Evolutionary conservation across 1,140 invertebrate genomes (phyloP), one percentile per base, ranked within the genome.

Genomic region (Drosophila insularis): DNA sequence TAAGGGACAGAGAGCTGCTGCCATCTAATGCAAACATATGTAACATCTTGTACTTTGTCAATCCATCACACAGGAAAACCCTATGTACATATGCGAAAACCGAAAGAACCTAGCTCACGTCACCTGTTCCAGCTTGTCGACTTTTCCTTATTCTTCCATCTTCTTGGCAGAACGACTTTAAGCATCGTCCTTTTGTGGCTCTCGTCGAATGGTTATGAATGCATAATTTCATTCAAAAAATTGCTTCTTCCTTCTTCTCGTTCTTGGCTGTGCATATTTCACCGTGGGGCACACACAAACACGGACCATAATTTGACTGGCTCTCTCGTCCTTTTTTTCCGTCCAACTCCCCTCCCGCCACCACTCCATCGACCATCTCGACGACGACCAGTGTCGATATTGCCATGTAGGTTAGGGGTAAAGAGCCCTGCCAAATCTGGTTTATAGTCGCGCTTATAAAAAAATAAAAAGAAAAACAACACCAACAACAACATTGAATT

Each of bases 371-470:
- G 19, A 46, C 17, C 43, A 19, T 19, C 17, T 46, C 43, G 43
- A 46, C 43, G 17, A 21, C 43, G 43, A 50, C 43, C 43, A 50
- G 43, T 50, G 43, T 50, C 43, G 43, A 50, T 50, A 50, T 27
- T 50, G 43, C 43, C 43, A 74, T 67, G 43, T 67, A 32, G 63
- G 72, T 61, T 66, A 74, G 71, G 82, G 82, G 71, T 68, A 85
- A 74, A 68, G 74, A 73, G 81, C 53, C 63, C 80, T 76, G 74
- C 54, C 74, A 86, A 86, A 86, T 86, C 81, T 86, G 81, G 82
- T 81, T 81, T 87, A 81, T 70, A 79, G 81, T 86, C 75, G 71
- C 68, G 79, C 71, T 87, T 87, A 75, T 79, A 58, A 68, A 87
- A 81, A 68, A 74, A 21, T 68, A 62, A 56, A 56, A 17, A 14